Evolutionary conservation across 1,140 invertebrate species (phyloP).

Genomic region (Papilio dardanus): DNA sequence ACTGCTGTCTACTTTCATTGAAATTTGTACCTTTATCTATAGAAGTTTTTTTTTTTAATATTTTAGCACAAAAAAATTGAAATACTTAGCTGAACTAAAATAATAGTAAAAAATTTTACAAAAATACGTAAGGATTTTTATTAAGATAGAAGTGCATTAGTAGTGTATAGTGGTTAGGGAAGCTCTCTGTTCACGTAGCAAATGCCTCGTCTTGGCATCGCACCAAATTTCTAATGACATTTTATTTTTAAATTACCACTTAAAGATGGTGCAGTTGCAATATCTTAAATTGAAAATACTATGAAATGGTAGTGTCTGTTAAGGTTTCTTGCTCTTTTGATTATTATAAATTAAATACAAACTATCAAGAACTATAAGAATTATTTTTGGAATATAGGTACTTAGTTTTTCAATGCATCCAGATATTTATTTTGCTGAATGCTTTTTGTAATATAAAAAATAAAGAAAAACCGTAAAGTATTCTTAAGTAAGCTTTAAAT

Average conservation of each 20-base stretch:
- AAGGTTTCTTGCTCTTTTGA: not conserved
- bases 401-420: not conserved
- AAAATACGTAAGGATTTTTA: not conserved
- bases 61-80: too few species aligned
- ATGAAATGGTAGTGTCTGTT: not conserved
- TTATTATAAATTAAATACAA: not conserved
- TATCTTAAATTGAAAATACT: not conserved
- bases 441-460: not conserved
- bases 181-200: conserved; percentile 12
- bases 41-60: too few species aligned
- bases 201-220: conserved; percentile 1
- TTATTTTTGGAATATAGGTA: not conserved
- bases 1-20: too few species aligned
- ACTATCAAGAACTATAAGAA: not conserved
- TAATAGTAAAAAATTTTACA: not conserved
- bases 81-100: too few species aligned
- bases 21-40: too few species aligned
- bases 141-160: not conserved
- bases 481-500: not conserved
- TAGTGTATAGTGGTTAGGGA: not conserved
- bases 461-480: not conserved
- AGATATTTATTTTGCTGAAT: too few species aligned
- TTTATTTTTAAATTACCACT: conserved; percentile 17
- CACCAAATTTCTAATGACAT: conserved; percentile 8
- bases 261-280: conserved; percentile 3